Base-by-base conservation (phyloP, 1,140 invertebrate genomes). In the Argopecten irradians region DNA sequence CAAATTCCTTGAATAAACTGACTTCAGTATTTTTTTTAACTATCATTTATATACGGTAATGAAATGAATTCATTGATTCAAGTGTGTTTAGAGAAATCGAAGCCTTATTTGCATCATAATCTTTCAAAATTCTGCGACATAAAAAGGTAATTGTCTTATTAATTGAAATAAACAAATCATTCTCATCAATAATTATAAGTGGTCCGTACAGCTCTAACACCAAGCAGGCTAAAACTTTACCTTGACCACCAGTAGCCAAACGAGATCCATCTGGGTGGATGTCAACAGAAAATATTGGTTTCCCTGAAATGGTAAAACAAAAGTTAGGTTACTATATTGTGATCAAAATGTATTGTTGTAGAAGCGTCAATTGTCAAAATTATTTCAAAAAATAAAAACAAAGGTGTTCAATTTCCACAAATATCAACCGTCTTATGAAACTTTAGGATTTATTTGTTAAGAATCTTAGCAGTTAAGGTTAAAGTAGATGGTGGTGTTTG, bases 251-350 rank as follows among this genome's bases (percentile, higher is more conserved):
- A 43, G 98, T 99, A 7, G 98, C 95, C 93, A 95, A 94, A 89
- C 95, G 90, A 22, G 94, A 94, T 33, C 98, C 98, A 97, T 99
- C 98, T 32, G 99, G 98, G 96, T 99, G 99, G 92, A 99, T 98
- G 96, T 99, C 98, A 93, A 99, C 97, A 33, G 98, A 99, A 96
- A 99, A 99, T 95, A 99, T 99, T 89, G 98, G 98, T 94, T 98
- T 97, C 89, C 98, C 98, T 99, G 94, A 83, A 97, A 96, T 92
- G 91, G 93, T 93, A 93, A 91, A 89, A 91, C 87, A 14, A 89
- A 35, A 90, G 32, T 71, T 83, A 55, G 28, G 32, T 71, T 83
- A 55, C 19, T 83, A 82, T 83, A 16, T 8, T 28, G 33, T 34
- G 19, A 82, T 35, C 28, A 9, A 8, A 55, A 8, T 33, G 46